Evolutionary conservation across 2,888 invertebrate species (phyloP), one percentile per base, ranked within the genome.

Genomic region (Pandemis corylana): DNA sequence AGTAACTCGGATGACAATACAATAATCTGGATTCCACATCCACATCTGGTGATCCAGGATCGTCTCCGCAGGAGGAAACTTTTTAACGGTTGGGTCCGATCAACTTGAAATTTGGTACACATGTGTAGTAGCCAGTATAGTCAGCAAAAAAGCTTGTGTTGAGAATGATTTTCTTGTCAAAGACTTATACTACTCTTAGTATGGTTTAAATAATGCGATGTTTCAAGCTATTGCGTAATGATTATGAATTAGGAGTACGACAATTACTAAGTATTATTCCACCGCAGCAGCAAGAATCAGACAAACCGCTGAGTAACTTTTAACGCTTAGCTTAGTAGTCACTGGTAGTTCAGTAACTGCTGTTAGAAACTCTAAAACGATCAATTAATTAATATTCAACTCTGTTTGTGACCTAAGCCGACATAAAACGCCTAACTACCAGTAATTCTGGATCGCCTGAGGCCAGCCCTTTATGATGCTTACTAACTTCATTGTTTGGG

Each of bases 401-500:
- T 71, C 68, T 70, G 65, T 65, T 67, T 65, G 75, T 72, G 72
- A 81, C 82, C 83, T 82, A 81, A 83, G 83, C 82, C 79, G 78
- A 86, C 81, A 82, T 85, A 84, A 82, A 87, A 87, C 83, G 86
- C 84, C 83, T 81, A 87, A 86, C 83, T 86, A 76, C 78, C 80
- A 85, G 84, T 85, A 85, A 86, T 83, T 83, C 77, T 77, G 83
- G 85, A 87, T 81, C 78, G 85, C 86, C 89, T 79, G 77, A 84
- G 86, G 87, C 83, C 81, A 82, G 82, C 82, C 85, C 85, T 85
- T 84, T 84, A 81, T 85, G 88, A 87, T 87, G 85, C 85, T 83
- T 87, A 82, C 82, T 78, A 83, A 86, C 82, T 84, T 82, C 78
- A 82, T 81, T 89, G 90, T 90, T 90, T 90, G 84, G 81, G 68